phyloP scores from a whole-genome alignment of 2,797 vertebrate genomes.

The Picus viridis region DNA sequence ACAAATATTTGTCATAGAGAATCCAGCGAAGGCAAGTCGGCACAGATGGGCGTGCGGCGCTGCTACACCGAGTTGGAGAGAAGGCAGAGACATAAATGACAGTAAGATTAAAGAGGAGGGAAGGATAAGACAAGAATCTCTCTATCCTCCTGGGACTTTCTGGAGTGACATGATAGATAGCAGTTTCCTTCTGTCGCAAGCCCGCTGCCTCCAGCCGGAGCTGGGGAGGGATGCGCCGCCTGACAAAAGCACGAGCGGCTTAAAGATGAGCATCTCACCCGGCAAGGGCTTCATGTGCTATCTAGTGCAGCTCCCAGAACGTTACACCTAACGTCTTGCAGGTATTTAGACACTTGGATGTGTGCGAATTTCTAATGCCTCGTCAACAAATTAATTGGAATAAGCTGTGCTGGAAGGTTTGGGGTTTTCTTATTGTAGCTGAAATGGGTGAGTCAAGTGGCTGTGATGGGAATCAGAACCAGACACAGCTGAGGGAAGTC shows the following conservation, averaged over 20 bases:
- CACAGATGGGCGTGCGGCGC: constrained; percentile 62
- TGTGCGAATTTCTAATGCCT: not conserved
- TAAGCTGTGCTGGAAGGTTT: not conserved
- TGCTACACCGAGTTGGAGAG: constrained; percentile 69
- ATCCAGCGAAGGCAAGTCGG: constrained; percentile 80
- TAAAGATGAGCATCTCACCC: not conserved
- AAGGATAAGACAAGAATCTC: constrained; percentile 56
- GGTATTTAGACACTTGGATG: not conserved
- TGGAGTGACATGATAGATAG: constrained; percentile 63
- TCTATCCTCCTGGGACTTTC: constrained; percentile 41
- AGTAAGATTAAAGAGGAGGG: constrained; percentile 55
- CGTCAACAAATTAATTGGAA: not conserved
- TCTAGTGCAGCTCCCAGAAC: not conserved
- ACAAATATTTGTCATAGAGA: constrained; percentile 81
- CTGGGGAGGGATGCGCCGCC: not conserved
- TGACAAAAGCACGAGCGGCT: not conserved
- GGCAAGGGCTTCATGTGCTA: not conserved
- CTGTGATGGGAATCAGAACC: not conserved
- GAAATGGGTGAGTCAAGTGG: not conserved
- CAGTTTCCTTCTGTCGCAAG: constrained; percentile 34
- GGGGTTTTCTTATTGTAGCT: not conserved
- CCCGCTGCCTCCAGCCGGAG: not conserved
- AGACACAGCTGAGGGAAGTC: not conserved
- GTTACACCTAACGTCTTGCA: not conserved
- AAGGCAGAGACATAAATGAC: constrained; percentile 64